Base-by-base conservation (phyloP, 2,888 invertebrate genomes). In the Dicyrtomina minuta region DNA sequence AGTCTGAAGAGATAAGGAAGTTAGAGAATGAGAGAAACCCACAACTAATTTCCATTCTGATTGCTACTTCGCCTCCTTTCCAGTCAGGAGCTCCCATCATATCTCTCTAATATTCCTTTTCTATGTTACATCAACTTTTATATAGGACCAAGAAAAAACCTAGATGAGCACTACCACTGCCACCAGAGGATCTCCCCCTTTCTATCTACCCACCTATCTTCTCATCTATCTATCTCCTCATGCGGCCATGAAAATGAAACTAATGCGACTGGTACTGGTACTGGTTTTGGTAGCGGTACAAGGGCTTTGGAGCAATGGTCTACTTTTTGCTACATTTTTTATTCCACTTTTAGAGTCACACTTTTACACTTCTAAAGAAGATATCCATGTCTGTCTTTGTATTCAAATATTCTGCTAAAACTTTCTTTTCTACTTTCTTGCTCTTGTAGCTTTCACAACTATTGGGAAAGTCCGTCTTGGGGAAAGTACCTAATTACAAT, bases 41-140 rank as follows among this genome's bases (percentile, higher is more conserved):
- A 51, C 51, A 64, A 51, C 64, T 51, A 64, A 64, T 64, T 64
- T 51, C 64, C 64, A 64, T 64, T 53, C 51, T 49, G 62, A 62
- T 62, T 64, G 51, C 64, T 51, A 26, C 17, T 64, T 64, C 39
- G 12, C 15, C 17, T 17, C 64, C 20, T 27, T 46, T 46, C 5
- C 22, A 39, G 3, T 33, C 49, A 12, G n/a, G 8, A 26, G 10
- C 13, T 55, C 55, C n/a, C n/a, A n/a, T n/a, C n/a, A n/a, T n/a
- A 26, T 27, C 15, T 55, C 24, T 24, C 22, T 17, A 12, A 26
- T 27, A 17, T 22, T 53, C 26, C 26, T 22, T 26, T 26, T 55
- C 24, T 55, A 8, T 8, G 6, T 17, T 53, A n/a, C 22, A 12
- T 53, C 22, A 17, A 20, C 51, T 22, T 53, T 20, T n/a, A n/a